Conservation (phyloP, 1,140 invertebrate species). For the Rhopalosiphum maidis region DNA sequence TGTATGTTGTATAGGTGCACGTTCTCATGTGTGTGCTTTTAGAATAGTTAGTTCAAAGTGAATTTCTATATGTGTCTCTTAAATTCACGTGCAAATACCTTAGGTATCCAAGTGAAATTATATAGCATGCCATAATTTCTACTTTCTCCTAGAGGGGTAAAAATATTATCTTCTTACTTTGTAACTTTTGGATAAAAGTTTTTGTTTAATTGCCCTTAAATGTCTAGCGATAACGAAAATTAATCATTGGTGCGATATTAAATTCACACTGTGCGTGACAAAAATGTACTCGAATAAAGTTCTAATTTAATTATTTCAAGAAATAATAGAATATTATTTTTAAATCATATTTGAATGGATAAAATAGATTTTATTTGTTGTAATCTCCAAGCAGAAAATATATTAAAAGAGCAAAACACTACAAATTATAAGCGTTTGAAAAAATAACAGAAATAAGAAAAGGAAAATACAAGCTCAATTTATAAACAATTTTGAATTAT, state of each 20-base stretch:
- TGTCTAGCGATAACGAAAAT: neutral
- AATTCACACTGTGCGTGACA: neutral
- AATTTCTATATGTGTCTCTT: slow-evolving; percentile 12
- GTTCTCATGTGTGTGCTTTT: neutral
- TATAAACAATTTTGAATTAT: neutral
- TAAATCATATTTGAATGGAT: neutral
- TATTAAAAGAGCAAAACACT: neutral
- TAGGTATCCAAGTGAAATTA: neutral
- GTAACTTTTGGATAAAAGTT: neutral
- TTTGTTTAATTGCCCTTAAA: slow-evolving; percentile 8
- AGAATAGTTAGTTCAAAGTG: neutral
- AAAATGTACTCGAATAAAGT: neutral
- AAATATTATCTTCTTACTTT: slow-evolving; percentile 5
- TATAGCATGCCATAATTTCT: neutral
- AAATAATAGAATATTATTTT: neutral
- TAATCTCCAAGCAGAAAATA: neutral
- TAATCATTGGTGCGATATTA: neutral
- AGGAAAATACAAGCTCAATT: neutral
- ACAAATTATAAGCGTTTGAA: neutral
- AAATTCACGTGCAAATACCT: neutral
- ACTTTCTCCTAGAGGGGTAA: neutral
- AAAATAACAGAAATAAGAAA: neutral
- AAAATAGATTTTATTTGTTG: neutral
- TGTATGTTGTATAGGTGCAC: neutral
- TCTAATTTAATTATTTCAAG: neutral